Evolutionary conservation across 2,888 invertebrate species (phyloP).

Genomic region (Pyrrhosoma nymphula): DNA sequence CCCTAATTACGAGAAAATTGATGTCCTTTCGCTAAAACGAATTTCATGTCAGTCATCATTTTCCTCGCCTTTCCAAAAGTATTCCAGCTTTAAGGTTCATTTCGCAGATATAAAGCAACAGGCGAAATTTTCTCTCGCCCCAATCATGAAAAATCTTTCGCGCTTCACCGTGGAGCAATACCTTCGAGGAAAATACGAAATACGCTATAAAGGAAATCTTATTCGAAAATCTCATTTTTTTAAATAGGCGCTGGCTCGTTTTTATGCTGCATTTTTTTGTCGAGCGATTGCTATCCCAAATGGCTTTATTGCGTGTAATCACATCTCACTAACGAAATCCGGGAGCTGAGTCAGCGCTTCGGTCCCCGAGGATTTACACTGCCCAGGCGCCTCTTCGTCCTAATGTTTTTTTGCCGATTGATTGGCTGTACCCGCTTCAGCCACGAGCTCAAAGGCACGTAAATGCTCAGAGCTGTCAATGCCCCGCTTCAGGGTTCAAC

Average conservation of each 20-base stretch:
- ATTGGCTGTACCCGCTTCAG: background rate
- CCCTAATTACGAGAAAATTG: background rate
- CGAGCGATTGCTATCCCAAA: background rate
- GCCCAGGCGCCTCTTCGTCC: background rate
- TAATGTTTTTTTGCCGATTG: background rate
- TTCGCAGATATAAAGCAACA: background rate
- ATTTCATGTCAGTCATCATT: background rate
- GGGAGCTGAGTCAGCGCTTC: background rate
- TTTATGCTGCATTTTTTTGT: background rate
- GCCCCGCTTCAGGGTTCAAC: background rate
- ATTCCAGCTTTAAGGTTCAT: background rate
- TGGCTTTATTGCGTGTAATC: slow-evolving; percentile 36
- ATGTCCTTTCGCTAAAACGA: background rate
- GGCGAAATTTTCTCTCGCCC: background rate
- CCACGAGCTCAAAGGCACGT: background rate
- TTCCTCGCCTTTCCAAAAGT: background rate
- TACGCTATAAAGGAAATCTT: background rate
- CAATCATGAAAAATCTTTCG: background rate
- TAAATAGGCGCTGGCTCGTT: background rate
- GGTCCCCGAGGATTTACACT: background rate
- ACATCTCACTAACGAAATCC: slow-evolving; percentile 28
- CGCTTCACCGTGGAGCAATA: background rate
- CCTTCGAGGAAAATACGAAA: background rate
- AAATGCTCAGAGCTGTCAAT: background rate
- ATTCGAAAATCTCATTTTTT: background rate